phyloP scores from a whole-genome alignment of 2,113 vertebrate species.

The Falcunculus frontatus region DNA sequence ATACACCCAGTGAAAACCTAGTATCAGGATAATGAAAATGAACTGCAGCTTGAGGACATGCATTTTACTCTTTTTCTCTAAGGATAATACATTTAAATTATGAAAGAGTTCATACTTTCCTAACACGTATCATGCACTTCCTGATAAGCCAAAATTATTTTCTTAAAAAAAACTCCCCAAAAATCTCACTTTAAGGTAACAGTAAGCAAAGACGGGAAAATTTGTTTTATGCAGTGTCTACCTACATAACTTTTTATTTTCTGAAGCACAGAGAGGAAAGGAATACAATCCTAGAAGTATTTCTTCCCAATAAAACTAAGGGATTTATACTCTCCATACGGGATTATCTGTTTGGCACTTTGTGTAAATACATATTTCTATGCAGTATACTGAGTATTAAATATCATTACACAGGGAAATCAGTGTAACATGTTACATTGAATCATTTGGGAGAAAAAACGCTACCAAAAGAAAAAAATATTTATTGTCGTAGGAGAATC shows the following conservation, averaged over 20 bases:
- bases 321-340: neutral
- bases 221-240: neutral
- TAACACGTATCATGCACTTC: neutral
- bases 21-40: neutral
- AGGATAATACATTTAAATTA: neutral
- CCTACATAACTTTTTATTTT: neutral
- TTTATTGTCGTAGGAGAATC: neutral
- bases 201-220: neutral
- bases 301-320: neutral
- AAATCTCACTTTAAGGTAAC: neutral
- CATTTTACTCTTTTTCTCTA: neutral
- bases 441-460: neutral
- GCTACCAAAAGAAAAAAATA: neutral
- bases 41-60: neutral
- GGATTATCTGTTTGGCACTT: neutral
- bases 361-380: neutral
- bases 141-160: neutral
- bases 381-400: neutral
- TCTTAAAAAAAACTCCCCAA: fast-evolving
- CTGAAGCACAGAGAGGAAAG: neutral
- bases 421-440: neutral
- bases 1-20: neutral
- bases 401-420: neutral
- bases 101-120: neutral
- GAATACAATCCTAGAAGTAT: neutral